A percentile compares a stretch with the other conserved stretches of the same genome.
Evolutionary conservation across 2,888 invertebrate species (phyloP).

Genomic region (Endomychus coccineus): DNA sequence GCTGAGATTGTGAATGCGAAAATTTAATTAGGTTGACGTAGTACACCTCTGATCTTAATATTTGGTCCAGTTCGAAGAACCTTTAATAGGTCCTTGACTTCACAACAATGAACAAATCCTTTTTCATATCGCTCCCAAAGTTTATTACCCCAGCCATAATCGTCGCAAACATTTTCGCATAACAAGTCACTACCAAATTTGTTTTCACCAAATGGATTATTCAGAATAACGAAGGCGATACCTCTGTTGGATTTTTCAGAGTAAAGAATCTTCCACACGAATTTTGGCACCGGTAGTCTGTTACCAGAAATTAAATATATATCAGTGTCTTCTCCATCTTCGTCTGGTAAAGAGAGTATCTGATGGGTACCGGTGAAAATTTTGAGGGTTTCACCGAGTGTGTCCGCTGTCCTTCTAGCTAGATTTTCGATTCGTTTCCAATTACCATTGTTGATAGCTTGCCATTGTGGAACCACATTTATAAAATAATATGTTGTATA

Average conservation of each 20-base stretch:
- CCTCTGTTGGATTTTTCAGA: conserved; percentile 2
- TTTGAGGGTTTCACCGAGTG: conserved; percentile 5
- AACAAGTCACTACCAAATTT: not conserved
- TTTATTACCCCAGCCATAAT: conserved; percentile 8
- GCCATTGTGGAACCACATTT: conserved; percentile 60
- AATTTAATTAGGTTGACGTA: too few relatives aligned
- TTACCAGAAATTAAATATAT: conserved; percentile 5
- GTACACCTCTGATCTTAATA: conserved; percentile 2
- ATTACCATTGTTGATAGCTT: conserved; percentile 50
- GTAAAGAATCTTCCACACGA: conserved; percentile 14
- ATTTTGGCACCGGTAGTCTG: conserved; percentile 10
- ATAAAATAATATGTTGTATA: conserved; percentile 54
- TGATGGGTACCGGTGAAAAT: conserved; percentile 6
- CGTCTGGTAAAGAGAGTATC: conserved; percentile 6
- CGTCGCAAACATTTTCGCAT: conserved; percentile 7
- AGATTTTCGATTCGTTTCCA: conserved; percentile 48
- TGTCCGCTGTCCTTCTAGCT: conserved; percentile 40
- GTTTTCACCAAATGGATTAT: conserved; percentile 9
- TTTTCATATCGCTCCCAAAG: conserved; percentile 5
- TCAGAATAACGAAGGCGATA: conserved; percentile 11
- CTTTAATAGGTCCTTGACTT: conserved; percentile 9
- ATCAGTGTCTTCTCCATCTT: not conserved
- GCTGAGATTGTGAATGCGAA: too few relatives aligned
- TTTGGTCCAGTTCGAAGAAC: conserved; percentile 5
- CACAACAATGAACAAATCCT: conserved; percentile 12